These are phyloP conservation scores for Microplitis demolitor DNA, from an alignment of 1,140 invertebrate species.

Conservation along the genomic window DNA sequence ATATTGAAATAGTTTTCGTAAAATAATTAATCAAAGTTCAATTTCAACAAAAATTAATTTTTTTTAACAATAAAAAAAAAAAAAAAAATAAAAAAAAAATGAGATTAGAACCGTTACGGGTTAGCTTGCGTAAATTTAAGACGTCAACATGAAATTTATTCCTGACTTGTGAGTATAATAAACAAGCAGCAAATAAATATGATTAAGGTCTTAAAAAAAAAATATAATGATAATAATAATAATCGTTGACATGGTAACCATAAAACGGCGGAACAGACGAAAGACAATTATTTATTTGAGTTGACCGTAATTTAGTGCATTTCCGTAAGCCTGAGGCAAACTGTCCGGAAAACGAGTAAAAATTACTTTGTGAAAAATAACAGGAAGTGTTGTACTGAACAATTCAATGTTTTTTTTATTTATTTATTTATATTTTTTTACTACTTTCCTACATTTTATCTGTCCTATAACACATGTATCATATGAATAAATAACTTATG, in stretches of 20 bases:
- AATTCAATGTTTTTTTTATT: constrained; percentile 17
- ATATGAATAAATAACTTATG: constrained; percentile 3
- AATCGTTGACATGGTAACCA: constrained; percentile 24
- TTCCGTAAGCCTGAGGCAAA: constrained; percentile 44
- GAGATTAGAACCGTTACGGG: too few species aligned
- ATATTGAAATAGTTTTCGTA: too few species aligned
- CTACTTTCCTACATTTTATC: too few species aligned
- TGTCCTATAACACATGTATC: constrained; percentile 8
- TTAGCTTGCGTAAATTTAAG: too few species aligned
- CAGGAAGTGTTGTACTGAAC: constrained; percentile 32
- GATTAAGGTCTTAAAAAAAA: constrained; percentile 23
- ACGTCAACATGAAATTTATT: neutral
- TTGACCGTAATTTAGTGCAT: constrained; percentile 46
- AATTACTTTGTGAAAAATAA: constrained; percentile 53
- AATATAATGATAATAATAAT: constrained; percentile 7
- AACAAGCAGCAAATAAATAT: neutral
- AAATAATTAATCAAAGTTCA: too few species aligned
- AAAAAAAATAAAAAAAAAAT: too few species aligned
- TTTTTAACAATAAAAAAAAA: too few species aligned
- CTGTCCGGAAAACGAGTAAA: constrained; percentile 58
- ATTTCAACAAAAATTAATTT: too few species aligned
- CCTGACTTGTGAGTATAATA: neutral
- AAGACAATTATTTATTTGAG: constrained; percentile 55
- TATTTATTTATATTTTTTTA: neutral
- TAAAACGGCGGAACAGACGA: constrained; percentile 43